Evolutionary conservation across 2,888 invertebrate genomes (phyloP).

Genomic region (Lithophane socia): DNA sequence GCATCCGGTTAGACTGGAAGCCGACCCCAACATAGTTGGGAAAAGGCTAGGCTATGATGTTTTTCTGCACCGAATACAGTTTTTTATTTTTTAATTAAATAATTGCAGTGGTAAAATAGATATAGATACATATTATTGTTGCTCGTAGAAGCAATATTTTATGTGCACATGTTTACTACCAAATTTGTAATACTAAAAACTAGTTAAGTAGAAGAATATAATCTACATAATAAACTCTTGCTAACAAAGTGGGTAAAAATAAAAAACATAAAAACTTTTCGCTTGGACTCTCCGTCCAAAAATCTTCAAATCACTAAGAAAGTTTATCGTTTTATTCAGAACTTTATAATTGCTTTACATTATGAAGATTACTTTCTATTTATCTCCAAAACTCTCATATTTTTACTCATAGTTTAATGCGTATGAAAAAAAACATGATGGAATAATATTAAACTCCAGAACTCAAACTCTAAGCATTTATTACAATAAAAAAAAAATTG

Average conservation of each 20-base stretch:
- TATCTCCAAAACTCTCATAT: neutral
- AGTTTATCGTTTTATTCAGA: conserved; percentile 16
- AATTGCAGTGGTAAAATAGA: too few species aligned
- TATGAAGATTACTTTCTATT: neutral
- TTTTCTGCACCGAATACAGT: too few species aligned
- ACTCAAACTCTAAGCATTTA: neutral
- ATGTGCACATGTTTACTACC: too few species aligned
- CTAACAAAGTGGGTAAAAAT: neutral
- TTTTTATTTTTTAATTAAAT: too few species aligned
- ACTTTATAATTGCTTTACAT: conserved; percentile 10
- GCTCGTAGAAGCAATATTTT: too few species aligned
- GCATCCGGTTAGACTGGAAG: too few species aligned
- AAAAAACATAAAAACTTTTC: neutral
- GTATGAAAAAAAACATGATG: neutral
- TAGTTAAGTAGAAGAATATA: neutral
- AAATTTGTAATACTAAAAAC: too few species aligned
- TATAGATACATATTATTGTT: too few species aligned
- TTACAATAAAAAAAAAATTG: neutral
- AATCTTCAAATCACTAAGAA: neutral
- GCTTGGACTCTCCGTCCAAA: neutral
- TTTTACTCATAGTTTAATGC: neutral
- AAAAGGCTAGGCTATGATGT: too few species aligned
- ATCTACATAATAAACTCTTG: neutral
- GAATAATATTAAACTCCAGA: neutral
- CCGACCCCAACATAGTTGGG: too few species aligned